Evolutionary conservation across 1,140 invertebrate genomes (phyloP).

Genomic region (Argopecten irradians): DNA sequence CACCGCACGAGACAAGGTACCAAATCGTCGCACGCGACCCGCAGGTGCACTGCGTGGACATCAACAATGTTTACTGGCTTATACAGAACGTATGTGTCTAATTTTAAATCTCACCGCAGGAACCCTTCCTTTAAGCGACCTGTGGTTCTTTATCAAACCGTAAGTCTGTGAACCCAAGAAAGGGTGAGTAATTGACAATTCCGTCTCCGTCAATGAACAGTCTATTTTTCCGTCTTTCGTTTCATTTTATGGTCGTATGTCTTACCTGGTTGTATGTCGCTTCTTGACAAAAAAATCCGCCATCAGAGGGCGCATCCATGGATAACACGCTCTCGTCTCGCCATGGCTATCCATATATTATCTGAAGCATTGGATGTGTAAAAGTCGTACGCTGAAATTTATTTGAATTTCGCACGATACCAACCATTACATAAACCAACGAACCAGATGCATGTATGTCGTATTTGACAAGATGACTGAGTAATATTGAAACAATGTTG

Average conservation of each 20-base stretch:
- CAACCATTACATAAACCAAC: background rate
- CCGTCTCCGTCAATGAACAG: background rate
- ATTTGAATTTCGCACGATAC: background rate
- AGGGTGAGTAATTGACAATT: background rate
- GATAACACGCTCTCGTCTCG: background rate
- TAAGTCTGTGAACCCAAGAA: background rate
- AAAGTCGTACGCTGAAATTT: background rate
- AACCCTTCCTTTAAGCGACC: background rate
- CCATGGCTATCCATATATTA: background rate
- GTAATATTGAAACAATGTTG: background rate
- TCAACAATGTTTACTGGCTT: background rate
- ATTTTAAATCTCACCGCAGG: background rate
- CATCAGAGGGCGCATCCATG: background rate
- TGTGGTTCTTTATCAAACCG: background rate
- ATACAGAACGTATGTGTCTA: background rate
- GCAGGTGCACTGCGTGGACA: background rate
- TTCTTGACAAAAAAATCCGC: background rate
- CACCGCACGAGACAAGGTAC: too few relatives aligned
- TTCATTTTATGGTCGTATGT: background rate
- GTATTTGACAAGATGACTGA: background rate
- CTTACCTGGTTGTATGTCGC: background rate
- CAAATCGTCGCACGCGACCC: background rate
- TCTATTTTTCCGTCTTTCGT: background rate
- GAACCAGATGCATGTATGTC: background rate
- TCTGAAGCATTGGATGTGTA: background rate